These are phyloP conservation scores for Ceyx margarethae DNA, from an alignment of 2,113 vertebrate genomes.

Conservation along the genomic window DNA sequence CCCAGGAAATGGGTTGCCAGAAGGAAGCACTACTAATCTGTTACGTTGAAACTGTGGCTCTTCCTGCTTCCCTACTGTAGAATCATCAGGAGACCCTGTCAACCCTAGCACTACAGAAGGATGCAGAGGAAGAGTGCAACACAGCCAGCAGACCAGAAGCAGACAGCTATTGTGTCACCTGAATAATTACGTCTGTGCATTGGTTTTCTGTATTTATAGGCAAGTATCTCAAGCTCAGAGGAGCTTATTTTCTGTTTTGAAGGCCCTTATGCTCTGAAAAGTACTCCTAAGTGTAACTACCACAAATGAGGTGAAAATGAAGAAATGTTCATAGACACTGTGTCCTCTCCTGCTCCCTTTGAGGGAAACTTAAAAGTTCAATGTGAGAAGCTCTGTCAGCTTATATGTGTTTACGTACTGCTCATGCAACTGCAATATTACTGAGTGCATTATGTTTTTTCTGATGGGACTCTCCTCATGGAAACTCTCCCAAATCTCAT, in stretches of 20 bases:
- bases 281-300: not conserved
- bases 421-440: not conserved
- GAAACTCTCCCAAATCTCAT: not conserved
- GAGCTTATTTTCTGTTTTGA: not conserved
- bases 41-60: not conserved
- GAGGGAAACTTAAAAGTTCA: not conserved
- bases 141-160: not conserved
- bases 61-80: not conserved
- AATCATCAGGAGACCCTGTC: not conserved
- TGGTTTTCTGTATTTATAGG: not conserved
- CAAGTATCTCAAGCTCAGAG: not conserved
- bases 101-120: fast-evolving
- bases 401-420: not conserved
- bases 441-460: not conserved
- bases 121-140: not conserved
- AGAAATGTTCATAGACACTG: not conserved
- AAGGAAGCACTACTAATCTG: not conserved
- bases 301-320: not conserved
- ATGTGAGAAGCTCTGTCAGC: not conserved
- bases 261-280: not conserved
- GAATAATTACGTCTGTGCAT: not conserved
- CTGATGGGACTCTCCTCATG: not conserved
- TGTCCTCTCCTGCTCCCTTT: not conserved
- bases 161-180: not conserved
- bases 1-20: not conserved